Percentiles rank a stretch among this genome's conserved stretches.
These are phyloP conservation scores for Apus apus DNA, from an alignment of 2,113 vertebrate genomes.

Conservation along the genomic window DNA sequence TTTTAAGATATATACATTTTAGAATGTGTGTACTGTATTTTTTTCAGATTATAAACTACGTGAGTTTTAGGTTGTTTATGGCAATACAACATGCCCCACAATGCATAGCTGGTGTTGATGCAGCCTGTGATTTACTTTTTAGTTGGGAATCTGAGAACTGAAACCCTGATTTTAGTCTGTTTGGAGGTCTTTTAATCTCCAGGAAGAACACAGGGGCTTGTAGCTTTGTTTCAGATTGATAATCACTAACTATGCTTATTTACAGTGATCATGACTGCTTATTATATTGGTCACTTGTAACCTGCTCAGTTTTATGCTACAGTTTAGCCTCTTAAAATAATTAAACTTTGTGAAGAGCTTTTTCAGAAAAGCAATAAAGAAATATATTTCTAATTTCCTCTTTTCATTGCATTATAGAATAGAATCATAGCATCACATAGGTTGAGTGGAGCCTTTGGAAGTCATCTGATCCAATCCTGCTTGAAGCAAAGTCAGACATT, in stretches of 20 bases:
- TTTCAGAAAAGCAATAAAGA: not conserved
- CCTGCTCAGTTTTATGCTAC: not conserved
- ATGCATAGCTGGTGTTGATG: not conserved
- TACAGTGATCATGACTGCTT: not conserved
- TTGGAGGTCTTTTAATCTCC: not conserved
- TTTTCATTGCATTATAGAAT: not conserved
- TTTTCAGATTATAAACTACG: not conserved
- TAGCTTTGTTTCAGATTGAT: not conserved
- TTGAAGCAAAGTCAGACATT: fast-evolving
- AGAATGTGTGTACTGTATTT: not conserved
- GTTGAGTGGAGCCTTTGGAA: not conserved
- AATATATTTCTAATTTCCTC: not conserved
- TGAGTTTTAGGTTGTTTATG: not conserved
- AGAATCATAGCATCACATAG: not conserved
- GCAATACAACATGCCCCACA: not conserved
- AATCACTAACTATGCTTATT: not conserved
- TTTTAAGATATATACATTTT: fast-evolving
- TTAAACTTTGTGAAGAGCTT: not conserved
- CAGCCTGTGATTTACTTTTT: not conserved
- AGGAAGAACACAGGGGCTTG: not conserved
- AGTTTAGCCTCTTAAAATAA: not conserved
- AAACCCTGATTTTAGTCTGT: not conserved
- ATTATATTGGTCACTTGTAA: not conserved
- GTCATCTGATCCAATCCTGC: not conserved
- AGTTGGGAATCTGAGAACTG: not conserved